phyloP scores from a whole-genome alignment of 2,113 vertebrate genomes.

The Eira barbara region DNA sequence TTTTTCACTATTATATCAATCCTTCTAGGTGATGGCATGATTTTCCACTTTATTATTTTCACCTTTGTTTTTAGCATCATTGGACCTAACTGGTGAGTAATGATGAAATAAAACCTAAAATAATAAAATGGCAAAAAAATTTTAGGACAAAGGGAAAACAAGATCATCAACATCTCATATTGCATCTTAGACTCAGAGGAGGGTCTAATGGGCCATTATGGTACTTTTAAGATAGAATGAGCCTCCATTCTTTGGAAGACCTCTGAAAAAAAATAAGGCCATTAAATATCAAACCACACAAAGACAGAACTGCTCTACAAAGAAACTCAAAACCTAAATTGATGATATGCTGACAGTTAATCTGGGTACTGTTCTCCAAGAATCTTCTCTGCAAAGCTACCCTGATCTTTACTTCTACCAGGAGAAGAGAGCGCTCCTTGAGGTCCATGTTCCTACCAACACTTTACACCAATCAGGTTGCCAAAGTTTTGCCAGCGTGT shows the following conservation, averaged over 20 bases:
- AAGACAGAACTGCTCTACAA: neutral
- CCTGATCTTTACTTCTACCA: neutral
- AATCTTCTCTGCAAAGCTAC: neutral
- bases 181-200: neutral
- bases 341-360: neutral
- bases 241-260: neutral
- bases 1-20: neutral
- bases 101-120: neutral
- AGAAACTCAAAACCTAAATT: neutral
- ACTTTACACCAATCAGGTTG: neutral
- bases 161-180: neutral
- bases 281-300: neutral
- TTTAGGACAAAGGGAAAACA: neutral
- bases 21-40: neutral
- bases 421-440: neutral
- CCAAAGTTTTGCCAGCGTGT: neutral
- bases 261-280: neutral
- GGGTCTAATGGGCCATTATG: neutral
- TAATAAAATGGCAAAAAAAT: neutral
- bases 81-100: neutral
- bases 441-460: neutral
- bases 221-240: neutral
- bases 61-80: neutral
- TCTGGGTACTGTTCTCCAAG: neutral
- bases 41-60: neutral